Conservation (phyloP, 2,797 vertebrate species). For the Lepidocolaptes lacrymiger region DNA sequence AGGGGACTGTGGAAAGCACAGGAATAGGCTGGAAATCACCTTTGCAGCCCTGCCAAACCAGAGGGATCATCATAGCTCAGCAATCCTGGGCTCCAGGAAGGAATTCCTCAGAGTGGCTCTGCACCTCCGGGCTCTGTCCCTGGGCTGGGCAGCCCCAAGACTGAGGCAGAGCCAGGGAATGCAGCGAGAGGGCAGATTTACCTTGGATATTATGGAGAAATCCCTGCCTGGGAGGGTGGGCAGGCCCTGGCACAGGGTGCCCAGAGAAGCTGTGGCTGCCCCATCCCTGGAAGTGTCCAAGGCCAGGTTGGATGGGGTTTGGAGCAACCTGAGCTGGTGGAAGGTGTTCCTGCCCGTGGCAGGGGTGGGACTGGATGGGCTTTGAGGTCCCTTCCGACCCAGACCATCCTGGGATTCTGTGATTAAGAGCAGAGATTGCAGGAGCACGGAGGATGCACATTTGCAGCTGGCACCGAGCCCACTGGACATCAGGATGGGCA, state of each 20-base stretch:
- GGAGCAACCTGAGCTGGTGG: background rate
- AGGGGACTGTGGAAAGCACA: background rate
- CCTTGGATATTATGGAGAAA: background rate
- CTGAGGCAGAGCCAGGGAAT: background rate
- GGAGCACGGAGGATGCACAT: background rate
- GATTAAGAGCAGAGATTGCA: background rate
- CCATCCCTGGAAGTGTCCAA: background rate
- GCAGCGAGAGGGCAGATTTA: background rate
- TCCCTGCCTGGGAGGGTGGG: background rate
- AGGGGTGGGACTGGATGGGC: too few species aligned
- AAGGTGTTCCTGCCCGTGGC: background rate
- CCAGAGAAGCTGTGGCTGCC: background rate
- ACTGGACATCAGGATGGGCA: background rate
- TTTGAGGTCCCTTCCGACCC: too few species aligned
- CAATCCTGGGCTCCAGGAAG: background rate
- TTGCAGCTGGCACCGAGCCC: background rate
- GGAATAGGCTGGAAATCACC: background rate
- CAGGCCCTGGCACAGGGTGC: background rate
- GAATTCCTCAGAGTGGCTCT: background rate
- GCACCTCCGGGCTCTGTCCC: fast-evolving
- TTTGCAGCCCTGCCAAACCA: background rate
- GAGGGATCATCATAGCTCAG: background rate
- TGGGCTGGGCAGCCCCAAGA: background rate
- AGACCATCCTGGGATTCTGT: background rate
- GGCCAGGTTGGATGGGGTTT: background rate